phyloP scores from a whole-genome alignment of 1,140 invertebrate genomes.

The Eubasilissa regina region DNA sequence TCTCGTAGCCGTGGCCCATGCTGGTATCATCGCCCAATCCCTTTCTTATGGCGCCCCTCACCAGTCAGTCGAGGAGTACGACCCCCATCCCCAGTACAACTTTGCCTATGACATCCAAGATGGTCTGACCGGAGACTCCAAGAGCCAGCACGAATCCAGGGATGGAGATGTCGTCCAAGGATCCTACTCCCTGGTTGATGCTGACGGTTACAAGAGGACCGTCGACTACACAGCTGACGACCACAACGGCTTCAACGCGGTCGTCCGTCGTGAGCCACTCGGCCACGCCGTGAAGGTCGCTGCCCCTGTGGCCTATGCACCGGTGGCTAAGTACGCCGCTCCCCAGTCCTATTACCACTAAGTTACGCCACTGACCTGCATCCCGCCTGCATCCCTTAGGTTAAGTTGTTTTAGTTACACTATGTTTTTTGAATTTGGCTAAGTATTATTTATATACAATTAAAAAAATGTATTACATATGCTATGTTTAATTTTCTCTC shows the following conservation, averaged over 20 bases:
- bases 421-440: background rate
- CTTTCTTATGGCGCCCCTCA: slow-evolving; percentile 54
- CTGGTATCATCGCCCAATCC: slow-evolving; percentile 61
- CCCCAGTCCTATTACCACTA: slow-evolving; percentile 55
- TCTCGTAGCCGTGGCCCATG: slow-evolving; percentile 65
- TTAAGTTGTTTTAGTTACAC: slow-evolving; percentile 12
- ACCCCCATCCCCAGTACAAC: slow-evolving; percentile 73
- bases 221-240: slow-evolving; percentile 76
- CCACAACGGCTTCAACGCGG: slow-evolving; percentile 70
- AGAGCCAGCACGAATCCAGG: slow-evolving; percentile 74
- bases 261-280: slow-evolving; percentile 65
- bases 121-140: slow-evolving; percentile 74
- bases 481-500: background rate
- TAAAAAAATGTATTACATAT: background rate
- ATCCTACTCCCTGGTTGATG: slow-evolving; percentile 71
- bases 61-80: slow-evolving; percentile 64
- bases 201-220: slow-evolving; percentile 73
- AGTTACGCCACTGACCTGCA: background rate
- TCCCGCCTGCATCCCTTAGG: background rate
- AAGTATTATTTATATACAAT: slow-evolving; percentile 11
- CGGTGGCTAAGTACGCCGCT: slow-evolving; percentile 60
- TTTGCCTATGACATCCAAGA: slow-evolving; percentile 75
- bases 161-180: slow-evolving; percentile 75
- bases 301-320: slow-evolving; percentile 62
- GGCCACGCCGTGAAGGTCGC: slow-evolving; percentile 62